Base-by-base conservation (phyloP, 2,888 invertebrate genomes). In the Stegophylla sp. region DNA sequence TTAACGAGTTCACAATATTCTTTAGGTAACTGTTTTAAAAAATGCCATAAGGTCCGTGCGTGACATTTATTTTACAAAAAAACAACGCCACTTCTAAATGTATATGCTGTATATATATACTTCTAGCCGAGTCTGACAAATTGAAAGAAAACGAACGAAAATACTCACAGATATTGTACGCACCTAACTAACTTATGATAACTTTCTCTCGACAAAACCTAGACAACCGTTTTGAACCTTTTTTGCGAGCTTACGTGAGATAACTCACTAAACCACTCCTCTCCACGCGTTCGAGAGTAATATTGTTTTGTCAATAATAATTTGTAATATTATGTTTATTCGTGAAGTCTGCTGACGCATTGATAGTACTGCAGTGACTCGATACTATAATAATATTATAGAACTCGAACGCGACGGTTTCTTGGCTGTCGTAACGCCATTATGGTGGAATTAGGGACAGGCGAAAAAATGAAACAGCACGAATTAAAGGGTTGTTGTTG, bases 141-240 rank as follows among this genome's bases (percentile, higher is more conserved):
- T 10, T 28, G 15, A 59, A 48, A 51, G n/a, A 61, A n/a, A 45
- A 74, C 48, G 13, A 66, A 66, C 13, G 5, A 41, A 59, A 13
- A 64, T 41, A 20, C 20, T 20, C 41, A 43, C 23, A 48, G 26
- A 12, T 34, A 13, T n/a, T n/a, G n/a, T n/a, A 7, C 34, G 34
- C 7, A 34, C 7, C 34, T 34, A 34, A 7, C 34, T 53, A 53
- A 53, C 51, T 71, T 9, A 13, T 51, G 20, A 34, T 34, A 17
- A 72, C 56, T 72, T 72, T 72, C 43, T 56, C 43, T 7, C 23
- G 13, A 26, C 26, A 43, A n/a, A 72, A 72, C 56, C 56, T 43
- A 1, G 43, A 41, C 17, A 7, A 26, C 26, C 15, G 23, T 56
- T 72, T 43, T 43, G 12, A 72, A 59, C 56, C 23, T 23, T 72